Evolutionary conservation across 2,113 vertebrate species (phyloP).

Genomic region (Oreocharis arfaki): DNA sequence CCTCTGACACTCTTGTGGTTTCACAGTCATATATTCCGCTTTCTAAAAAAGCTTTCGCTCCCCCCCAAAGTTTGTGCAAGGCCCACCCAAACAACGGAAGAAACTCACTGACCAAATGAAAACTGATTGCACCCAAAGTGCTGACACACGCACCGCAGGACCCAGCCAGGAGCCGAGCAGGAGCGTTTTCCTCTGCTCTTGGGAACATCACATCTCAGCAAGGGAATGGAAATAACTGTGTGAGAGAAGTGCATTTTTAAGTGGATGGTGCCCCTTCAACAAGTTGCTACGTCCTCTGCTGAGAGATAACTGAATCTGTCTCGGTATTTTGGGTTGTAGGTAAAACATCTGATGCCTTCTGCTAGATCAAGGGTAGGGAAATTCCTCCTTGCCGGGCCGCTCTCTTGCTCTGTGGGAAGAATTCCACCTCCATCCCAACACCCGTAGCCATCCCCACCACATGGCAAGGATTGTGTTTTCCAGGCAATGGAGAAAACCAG

Average conservation of each 20-base stretch:
- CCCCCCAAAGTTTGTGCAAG: slow-evolving; percentile 11
- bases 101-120: slow-evolving; percentile 1
- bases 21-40: slow-evolving; percentile 54
- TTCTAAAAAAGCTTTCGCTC: background rate
- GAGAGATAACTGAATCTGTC: too few species aligned
- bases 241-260: background rate
- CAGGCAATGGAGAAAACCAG: too few species aligned
- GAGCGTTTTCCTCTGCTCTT: background rate
- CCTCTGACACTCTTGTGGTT: background rate
- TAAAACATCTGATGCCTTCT: too few species aligned
- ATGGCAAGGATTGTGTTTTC: too few species aligned
- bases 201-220: background rate
- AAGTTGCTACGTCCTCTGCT: too few species aligned
- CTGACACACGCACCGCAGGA: background rate
- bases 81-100: slow-evolving; percentile 53
- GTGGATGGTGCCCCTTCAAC: background rate
- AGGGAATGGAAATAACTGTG: background rate
- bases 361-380: too few species aligned
- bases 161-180: background rate
- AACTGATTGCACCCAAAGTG: background rate
- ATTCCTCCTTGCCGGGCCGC: too few species aligned
- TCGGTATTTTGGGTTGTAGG: too few species aligned
- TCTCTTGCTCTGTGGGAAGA: too few species aligned
- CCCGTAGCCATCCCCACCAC: too few species aligned
- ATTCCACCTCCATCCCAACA: too few species aligned